These are phyloP conservation scores for Hycleus cichorii DNA, from an alignment of 1,140 invertebrate genomes.

Conservation along the genomic window DNA sequence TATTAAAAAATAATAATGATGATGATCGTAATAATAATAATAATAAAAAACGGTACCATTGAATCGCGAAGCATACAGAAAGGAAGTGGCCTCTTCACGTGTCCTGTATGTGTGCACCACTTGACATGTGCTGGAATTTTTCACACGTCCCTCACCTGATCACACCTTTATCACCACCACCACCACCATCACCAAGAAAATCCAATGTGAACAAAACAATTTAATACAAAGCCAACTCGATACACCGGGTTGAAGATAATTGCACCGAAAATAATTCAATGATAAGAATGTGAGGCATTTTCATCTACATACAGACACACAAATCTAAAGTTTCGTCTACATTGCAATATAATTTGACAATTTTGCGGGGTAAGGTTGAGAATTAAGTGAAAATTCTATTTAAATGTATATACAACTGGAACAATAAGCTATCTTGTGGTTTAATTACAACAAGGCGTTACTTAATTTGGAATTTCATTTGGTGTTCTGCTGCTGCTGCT, in stretches of 20 bases:
- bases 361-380: too few relatives aligned
- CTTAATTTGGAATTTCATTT: slow-evolving; percentile 42
- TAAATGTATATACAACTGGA: background rate
- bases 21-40: too few relatives aligned
- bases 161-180: too few relatives aligned
- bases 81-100: slow-evolving; percentile 23
- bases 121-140: slow-evolving; percentile 30
- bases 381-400: too few relatives aligned
- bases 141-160: slow-evolving; percentile 22
- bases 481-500: slow-evolving; percentile 9
- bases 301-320: background rate
- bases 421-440: slow-evolving; percentile 37
- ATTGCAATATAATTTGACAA: too few relatives aligned
- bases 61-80: slow-evolving; percentile 12
- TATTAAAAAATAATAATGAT: slow-evolving; percentile 1
- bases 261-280: slow-evolving; percentile 32
- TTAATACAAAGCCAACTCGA: slow-evolving; percentile 7
- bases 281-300: slow-evolving; percentile 27
- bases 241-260: slow-evolving; percentile 29
- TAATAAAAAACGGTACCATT: slow-evolving; percentile 21
- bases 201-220: too few relatives aligned
- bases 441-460: slow-evolving; percentile 34
- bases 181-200: too few relatives aligned
- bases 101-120: slow-evolving; percentile 4
- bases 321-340: slow-evolving; percentile 7